Evolutionary conservation across 2,888 invertebrate species (phyloP).

Genomic region (Deroplatys truncata): DNA sequence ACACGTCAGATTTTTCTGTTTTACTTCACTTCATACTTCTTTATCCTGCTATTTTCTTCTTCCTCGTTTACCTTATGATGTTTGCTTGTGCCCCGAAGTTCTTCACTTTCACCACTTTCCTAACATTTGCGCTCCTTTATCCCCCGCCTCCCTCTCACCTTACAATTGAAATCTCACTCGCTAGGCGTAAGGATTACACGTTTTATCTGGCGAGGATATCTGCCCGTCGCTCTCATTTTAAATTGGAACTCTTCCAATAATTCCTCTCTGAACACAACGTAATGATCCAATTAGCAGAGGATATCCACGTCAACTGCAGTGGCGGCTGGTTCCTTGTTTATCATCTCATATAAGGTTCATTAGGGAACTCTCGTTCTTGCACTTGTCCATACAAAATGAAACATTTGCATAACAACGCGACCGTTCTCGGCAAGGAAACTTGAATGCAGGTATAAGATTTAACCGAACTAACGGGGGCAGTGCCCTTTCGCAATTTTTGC

Average conservation of each 20-base stretch:
- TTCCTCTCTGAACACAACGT: neutral
- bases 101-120: no score
- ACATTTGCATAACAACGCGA: neutral
- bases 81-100: no score
- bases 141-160: neutral
- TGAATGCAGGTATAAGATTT: no score
- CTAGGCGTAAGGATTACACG: neutral
- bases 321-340: neutral
- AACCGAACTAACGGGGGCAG: no score
- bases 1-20: no score
- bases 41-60: no score
- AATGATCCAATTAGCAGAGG: neutral
- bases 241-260: neutral
- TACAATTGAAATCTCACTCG: neutral
- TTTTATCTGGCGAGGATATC: neutral
- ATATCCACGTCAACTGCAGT: neutral
- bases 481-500: no score
- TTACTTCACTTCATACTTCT: no score
- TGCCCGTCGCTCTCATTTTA: neutral
- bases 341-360: neutral
- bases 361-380: neutral
- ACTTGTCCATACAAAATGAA: neutral
- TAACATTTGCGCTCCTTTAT: no score
- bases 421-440: neutral
- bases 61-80: no score